These are phyloP conservation scores for Rafetus swinhoei DNA, from an alignment of 2,113 vertebrate species.

Conservation along the genomic window DNA sequence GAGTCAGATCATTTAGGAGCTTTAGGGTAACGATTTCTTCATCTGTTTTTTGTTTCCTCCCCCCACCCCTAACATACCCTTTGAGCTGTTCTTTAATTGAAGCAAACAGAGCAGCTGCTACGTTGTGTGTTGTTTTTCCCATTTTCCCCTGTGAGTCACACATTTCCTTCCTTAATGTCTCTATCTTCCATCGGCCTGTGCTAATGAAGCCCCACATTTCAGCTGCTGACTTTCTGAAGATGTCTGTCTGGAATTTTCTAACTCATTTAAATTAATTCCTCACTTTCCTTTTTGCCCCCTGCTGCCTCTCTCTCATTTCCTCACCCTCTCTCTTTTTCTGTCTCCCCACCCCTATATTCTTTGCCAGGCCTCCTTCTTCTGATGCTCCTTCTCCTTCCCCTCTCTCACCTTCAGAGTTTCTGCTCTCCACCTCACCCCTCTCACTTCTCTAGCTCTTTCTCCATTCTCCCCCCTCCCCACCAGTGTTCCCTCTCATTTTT, in stretches of 20 bases:
- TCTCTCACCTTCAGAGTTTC: background rate
- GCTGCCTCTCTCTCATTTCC: slow-evolving; percentile 10
- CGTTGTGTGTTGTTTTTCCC: slow-evolving; percentile 71
- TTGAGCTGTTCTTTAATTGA: slow-evolving; percentile 79
- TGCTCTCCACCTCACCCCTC: background rate
- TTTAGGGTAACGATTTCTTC: slow-evolving; percentile 60
- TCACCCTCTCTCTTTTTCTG: background rate
- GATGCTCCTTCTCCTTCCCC: background rate
- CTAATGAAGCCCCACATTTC: slow-evolving; percentile 77
- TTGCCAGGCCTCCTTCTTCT: background rate
- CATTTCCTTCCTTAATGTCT: slow-evolving; percentile 79
- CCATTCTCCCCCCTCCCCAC: background rate
- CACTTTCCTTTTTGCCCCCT: slow-evolving; percentile 10
- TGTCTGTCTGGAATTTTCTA: slow-evolving; percentile 62
- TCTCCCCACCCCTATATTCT: background rate
- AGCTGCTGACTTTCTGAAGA: slow-evolving; percentile 65
- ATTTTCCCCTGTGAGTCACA: slow-evolving; percentile 76
- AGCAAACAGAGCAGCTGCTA: slow-evolving; percentile 77
- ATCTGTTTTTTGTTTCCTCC: slow-evolving; percentile 41
- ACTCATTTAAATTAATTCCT: slow-evolving; percentile 51
- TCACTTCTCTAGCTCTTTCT: background rate
- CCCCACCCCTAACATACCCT: slow-evolving; percentile 71
- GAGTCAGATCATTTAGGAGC: slow-evolving; percentile 44
- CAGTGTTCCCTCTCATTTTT: too few species aligned
- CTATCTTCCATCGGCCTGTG: slow-evolving; percentile 71